Evolutionary conservation across 2,113 vertebrate genomes (phyloP), one percentile per base, ranked within the genome.

Genomic region (Marmota flaviventris): DNA sequence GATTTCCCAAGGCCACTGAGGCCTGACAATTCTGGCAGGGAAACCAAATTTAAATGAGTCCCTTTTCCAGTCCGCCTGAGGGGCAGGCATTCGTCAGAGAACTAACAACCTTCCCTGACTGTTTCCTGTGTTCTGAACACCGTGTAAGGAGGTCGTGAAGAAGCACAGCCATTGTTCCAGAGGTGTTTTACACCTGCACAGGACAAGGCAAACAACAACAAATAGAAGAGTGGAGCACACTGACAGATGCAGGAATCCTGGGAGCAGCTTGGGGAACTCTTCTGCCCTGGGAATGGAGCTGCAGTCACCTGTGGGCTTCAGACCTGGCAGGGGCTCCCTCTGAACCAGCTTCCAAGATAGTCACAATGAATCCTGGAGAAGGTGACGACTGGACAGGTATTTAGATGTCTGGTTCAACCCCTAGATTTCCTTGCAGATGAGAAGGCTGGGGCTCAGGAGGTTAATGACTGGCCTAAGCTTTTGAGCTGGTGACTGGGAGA

Each of bases 41-140:
- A 98, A 95, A 95, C 95, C 97, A 97, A 95, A 97, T 98, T 97
- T 96, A 96, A 98, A 98, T 97, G 96, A 96, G 91, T 91, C 58
- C 76, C 93, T 93, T 96, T 96, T 89, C 95, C 87, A 92, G 93
- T 91, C 89, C 58, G 96, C 96, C 89, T 16, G 94, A 91, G 88
- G 96, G 93, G 45, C 29, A 94, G 92, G 86, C 95, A 95, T 98
- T 85, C 61, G 73, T 98, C 95, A 98, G 95, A 51, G 65, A 90
- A 87, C 96, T 89, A 95, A 96, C 92, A 69, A 63, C 94, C 83
- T 96, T 8, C 17, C 89, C 67, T 69, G 69, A 70, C 72, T 58
- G 82, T 79, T 96, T 61, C 75, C 89, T 73, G 73, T 76, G 45
- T 56, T 96, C 79, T 14, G 83, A 56, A 86, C 92, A 22, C 7